Percentiles rank a stretch among this genome's conserved stretches.
Evolutionary conservation across 2,797 vertebrate genomes (phyloP).

Genomic region (Tapera naevia): DNA sequence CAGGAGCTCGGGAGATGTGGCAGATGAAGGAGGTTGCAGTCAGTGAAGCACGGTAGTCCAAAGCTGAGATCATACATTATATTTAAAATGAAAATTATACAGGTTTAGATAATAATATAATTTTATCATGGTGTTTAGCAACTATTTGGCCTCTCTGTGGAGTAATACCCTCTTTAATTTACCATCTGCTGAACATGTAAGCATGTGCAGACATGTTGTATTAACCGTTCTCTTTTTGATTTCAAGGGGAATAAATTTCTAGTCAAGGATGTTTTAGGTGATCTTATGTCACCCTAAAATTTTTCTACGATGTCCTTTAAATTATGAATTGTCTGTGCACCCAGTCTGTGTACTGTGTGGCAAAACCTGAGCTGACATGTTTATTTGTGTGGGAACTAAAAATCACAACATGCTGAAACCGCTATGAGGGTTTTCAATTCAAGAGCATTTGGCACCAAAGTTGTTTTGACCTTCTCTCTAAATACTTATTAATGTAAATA

Average conservation of each 20-base stretch:
- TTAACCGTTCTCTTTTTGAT: background rate
- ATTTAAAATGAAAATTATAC: background rate
- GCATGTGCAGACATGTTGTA: background rate
- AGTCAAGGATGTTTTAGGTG: background rate
- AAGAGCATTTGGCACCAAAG: background rate
- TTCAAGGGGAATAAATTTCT: background rate
- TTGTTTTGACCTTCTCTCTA: constrained; percentile 34
- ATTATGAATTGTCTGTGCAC: background rate
- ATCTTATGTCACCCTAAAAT: background rate
- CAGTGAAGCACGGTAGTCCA: constrained; percentile 21
- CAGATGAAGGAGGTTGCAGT: constrained; percentile 19
- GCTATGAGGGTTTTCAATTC: background rate
- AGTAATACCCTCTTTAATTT: constrained; percentile 16
- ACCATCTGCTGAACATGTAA: background rate
- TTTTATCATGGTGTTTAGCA: constrained; percentile 12
- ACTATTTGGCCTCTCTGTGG: constrained; percentile 6
- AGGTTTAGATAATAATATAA: background rate
- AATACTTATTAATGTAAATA: background rate
- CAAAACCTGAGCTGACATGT: background rate
- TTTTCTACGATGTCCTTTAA: background rate
- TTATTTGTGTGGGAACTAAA: background rate
- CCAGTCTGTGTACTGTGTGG: background rate
- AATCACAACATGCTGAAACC: background rate
- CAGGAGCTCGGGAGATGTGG: background rate
- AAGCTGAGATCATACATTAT: background rate